phyloP scores from a whole-genome alignment of 2,888 invertebrate species.

The Mycalesis mineus region DNA sequence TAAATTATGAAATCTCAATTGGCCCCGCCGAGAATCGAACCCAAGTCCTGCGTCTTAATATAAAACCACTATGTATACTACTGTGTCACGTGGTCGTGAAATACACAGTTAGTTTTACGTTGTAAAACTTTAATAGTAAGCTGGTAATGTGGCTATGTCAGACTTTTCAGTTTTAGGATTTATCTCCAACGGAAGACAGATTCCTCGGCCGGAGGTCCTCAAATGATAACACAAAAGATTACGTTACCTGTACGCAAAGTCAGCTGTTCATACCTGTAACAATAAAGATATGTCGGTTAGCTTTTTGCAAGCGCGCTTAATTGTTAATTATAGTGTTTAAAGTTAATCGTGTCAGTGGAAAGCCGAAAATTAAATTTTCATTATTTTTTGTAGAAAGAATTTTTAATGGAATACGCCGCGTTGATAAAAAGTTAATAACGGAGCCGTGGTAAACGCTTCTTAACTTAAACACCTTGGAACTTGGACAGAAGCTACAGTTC shows the following conservation, averaged over 20 bases:
- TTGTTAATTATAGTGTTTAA: slow-evolving; percentile 12
- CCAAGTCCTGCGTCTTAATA: too few species aligned
- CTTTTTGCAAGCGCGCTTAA: background rate
- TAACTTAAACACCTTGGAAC: background rate
- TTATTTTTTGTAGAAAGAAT: slow-evolving; percentile 5
- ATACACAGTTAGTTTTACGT: too few species aligned
- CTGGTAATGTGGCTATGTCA: too few species aligned
- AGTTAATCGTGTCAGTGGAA: slow-evolving; percentile 12
- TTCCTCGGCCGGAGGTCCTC: too few species aligned
- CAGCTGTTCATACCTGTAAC: slow-evolving; percentile 7
- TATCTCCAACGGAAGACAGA: too few species aligned
- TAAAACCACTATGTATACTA: too few species aligned
- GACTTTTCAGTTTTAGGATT: too few species aligned
- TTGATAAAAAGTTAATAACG: slow-evolving; percentile 14
- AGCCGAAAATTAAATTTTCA: slow-evolving; percentile 13
- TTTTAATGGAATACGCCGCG: slow-evolving; percentile 4
- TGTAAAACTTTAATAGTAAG: too few species aligned
- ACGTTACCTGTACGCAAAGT: background rate
- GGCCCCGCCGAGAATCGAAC: too few species aligned
- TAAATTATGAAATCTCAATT: too few species aligned
- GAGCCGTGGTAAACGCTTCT: background rate
- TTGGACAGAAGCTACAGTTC: background rate
- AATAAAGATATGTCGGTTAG: slow-evolving; percentile 2
- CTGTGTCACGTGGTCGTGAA: too few species aligned
- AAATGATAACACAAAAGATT: too few species aligned